phyloP scores from a whole-genome alignment of 2,113 vertebrate genomes.

The Mobula hypostoma region DNA sequence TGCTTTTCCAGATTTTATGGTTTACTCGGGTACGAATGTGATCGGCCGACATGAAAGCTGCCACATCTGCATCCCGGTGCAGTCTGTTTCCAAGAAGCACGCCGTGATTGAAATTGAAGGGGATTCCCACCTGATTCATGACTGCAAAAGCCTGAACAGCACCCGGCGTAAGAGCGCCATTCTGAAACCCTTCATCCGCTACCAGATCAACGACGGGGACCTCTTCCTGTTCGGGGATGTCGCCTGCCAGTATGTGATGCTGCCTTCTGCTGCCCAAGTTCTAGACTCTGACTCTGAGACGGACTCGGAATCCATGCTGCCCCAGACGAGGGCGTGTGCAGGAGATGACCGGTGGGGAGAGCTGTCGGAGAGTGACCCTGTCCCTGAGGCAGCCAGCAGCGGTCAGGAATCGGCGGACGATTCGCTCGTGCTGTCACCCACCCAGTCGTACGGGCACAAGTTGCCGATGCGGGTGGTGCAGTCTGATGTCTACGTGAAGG shows the following conservation, averaged over 20 bases:
- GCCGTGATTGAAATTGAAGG: constrained; percentile 51
- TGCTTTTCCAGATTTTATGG: constrained; percentile 59
- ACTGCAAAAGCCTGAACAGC: constrained; percentile 74
- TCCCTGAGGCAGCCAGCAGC: constrained; percentile 32
- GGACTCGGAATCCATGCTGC: constrained; percentile 1
- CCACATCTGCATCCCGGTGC: constrained; percentile 55
- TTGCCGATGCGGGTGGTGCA: constrained; percentile 38
- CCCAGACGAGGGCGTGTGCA: constrained; percentile 32
- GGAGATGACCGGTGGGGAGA: constrained; percentile 40
- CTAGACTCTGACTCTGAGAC: constrained; percentile 35
- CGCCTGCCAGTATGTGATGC: constrained; percentile 64
- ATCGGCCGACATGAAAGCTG: constrained; percentile 68
- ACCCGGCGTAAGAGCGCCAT: constrained; percentile 63
- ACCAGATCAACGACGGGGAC: constrained; percentile 65
- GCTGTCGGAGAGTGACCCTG: neutral
- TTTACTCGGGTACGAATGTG: constrained; percentile 71
- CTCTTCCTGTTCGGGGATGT: constrained; percentile 70
- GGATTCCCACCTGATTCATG: constrained; percentile 64
- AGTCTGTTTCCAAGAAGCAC: constrained; percentile 73
- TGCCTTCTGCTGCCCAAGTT: constrained; percentile 28
- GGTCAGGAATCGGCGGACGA: constrained; percentile 41
- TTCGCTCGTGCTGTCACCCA: constrained; percentile 44
- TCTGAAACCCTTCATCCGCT: constrained; percentile 64
- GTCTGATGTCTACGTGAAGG: constrained; percentile 56
- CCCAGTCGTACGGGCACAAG: constrained; percentile 43